phyloP scores from a whole-genome alignment of 2,113 vertebrate species.

The Mungos mungo region DNA sequence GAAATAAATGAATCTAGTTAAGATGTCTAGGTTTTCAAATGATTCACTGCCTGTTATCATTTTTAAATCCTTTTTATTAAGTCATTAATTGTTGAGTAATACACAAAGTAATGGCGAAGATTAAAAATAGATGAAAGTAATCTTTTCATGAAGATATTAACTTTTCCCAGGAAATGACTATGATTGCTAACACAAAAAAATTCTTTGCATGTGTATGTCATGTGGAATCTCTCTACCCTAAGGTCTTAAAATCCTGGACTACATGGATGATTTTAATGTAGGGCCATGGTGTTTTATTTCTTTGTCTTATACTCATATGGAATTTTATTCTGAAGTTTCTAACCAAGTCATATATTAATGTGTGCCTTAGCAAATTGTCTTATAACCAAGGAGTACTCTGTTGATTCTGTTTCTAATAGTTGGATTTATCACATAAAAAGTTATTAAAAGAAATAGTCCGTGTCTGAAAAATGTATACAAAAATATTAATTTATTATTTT shows the following conservation, averaged over 20 bases:
- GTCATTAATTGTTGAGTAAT: slow-evolving; percentile 12
- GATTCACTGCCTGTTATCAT: neutral
- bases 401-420: slow-evolving; percentile 24
- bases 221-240: neutral
- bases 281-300: neutral
- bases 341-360: slow-evolving; percentile 22
- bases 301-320: neutral
- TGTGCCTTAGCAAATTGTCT: neutral
- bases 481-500: slow-evolving; percentile 51
- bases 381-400: neutral
- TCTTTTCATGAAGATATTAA: neutral
- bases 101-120: neutral
- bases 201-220: slow-evolving; percentile 23
- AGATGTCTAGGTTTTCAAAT: slow-evolving; percentile 35
- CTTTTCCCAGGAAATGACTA: slow-evolving; percentile 39
- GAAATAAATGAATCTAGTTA: slow-evolving; percentile 44
- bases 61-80: slow-evolving; percentile 49
- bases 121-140: slow-evolving; percentile 40
- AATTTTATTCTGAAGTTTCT: slow-evolving; percentile 32
- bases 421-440: slow-evolving; percentile 31
- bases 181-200: slow-evolving; percentile 3
- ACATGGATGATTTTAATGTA: neutral
- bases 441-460: slow-evolving; percentile 30
- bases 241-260: slow-evolving; percentile 8
- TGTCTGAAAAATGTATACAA: slow-evolving; percentile 38